Percentiles rank a stretch among this genome's conserved stretches.
These are phyloP conservation scores for Laticauda colubrina DNA, from an alignment of 2,113 vertebrate species.

Conservation along the genomic window DNA sequence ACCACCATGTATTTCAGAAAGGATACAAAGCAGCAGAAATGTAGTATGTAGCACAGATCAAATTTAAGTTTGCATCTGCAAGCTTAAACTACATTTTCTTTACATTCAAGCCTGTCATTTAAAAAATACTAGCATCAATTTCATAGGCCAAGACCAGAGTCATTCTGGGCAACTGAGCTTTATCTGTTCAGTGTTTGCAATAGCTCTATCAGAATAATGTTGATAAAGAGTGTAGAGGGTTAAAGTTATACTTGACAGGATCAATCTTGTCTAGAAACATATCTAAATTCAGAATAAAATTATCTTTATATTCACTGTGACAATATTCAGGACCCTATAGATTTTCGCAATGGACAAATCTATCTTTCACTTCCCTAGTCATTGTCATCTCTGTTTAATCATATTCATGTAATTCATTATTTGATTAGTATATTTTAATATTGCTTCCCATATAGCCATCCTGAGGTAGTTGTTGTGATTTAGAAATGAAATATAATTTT, in stretches of 20 bases:
- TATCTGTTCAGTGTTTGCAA: neutral
- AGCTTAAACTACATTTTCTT: neutral
- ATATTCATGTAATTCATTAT: neutral
- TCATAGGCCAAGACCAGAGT: neutral
- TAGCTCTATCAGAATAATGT: neutral
- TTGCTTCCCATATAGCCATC: neutral
- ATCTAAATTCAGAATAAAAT: constrained; percentile 47
- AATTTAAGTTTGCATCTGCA: neutral
- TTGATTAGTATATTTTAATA: neutral
- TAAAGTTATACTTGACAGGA: constrained; percentile 48
- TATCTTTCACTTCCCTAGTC: neutral
- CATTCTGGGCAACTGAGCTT: neutral
- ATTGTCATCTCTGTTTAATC: neutral
- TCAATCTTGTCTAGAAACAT: constrained; percentile 42
- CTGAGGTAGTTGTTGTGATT: neutral
- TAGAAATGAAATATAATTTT: neutral
- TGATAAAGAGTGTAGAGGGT: neutral
- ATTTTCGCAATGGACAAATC: constrained; percentile 8
- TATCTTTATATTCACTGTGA: constrained; percentile 34
- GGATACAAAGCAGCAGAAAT: neutral
- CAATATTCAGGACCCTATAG: constrained; percentile 6
- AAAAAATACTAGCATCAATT: neutral
- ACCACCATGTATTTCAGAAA: neutral
- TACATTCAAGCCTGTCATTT: neutral
- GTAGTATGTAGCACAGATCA: neutral